A percentile compares a stretch with the other conserved stretches of the same genome.
phyloP scores from a whole-genome alignment of 2,113 vertebrate genomes.

The Vulpes ferrilata region DNA sequence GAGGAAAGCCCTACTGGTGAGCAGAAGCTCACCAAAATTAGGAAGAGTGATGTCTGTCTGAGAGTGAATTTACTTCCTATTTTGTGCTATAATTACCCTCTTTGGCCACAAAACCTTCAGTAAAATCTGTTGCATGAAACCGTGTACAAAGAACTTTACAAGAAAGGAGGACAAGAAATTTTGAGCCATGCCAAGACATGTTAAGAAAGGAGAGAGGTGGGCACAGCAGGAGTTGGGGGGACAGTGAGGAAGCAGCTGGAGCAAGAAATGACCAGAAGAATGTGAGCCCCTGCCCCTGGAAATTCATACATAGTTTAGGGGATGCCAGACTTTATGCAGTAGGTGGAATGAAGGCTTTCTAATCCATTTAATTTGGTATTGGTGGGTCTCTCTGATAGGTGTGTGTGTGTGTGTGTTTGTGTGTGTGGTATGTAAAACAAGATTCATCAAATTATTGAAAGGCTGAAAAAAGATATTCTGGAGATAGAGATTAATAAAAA shows the following conservation, averaged over 20 bases:
- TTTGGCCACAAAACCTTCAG: neutral
- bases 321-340: neutral
- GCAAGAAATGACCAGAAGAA: neutral
- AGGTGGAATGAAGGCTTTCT: neutral
- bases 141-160: neutral
- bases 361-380: neutral
- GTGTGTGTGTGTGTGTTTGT: neutral
- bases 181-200: neutral
- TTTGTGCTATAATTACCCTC: neutral
- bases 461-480: constrained; percentile 44
- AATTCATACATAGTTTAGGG: neutral
- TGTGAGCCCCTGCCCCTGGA: neutral
- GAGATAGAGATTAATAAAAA: constrained; percentile 57
- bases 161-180: neutral
- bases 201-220: neutral
- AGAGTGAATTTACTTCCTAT: neutral
- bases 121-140: neutral
- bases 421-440: neutral
- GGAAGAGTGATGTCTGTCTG: neutral
- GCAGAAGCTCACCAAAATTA: neutral
- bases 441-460: constrained; percentile 35
- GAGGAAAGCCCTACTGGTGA: too few relatives aligned
- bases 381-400: neutral
- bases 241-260: neutral
- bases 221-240: neutral